Evolutionary conservation across 2,797 vertebrate species (phyloP), one percentile per base, ranked within the genome.

Genomic region (Halcyon badia): DNA sequence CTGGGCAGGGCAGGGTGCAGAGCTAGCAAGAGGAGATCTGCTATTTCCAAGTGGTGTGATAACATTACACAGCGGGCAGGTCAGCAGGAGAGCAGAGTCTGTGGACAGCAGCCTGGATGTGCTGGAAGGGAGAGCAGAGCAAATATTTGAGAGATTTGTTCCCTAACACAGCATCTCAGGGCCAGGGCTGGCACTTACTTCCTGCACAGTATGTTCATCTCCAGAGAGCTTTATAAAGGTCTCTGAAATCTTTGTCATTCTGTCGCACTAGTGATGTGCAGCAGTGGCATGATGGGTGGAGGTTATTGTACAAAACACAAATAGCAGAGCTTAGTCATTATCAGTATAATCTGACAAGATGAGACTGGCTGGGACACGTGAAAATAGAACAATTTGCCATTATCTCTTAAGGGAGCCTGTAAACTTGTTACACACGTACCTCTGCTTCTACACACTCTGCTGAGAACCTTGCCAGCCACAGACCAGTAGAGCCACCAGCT

Each of bases 81-180:
- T 92, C 82, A 91, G 51, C 35, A 78, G 84, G 60, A 87, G 71
- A 73, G 13, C 24, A 16, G 48, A n/a, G 72, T 48, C 49, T 85
- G 42, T 72, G 90, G 52, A 49, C 60, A 90, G 89, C 72, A 83
- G 87, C 81, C 24, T 85, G n/a, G 87, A 80, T 37, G 51, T 54
- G 57, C 69, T 97, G 91, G 41, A 54, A 57, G 58, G 78, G 58
- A 87, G 18, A 95, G 68, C 78, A 91, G 71, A 80, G 71, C 89
- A 94, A 87, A 80, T 79, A 85, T 73, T 65, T 5, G 48, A 91
- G 62, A 83, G 65, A 17, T 64, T 11, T 95, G 51, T 60, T 75
- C 68, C 60, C n/a, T 77, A 51, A 19, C 48, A 31, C 58, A 85
- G 68, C 76, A 83, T 83, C 60, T 58, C 56, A 44, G 77, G 54